Evolutionary conservation across 2,888 invertebrate species (phyloP).

Genomic region (Drosophila neotestacea): DNA sequence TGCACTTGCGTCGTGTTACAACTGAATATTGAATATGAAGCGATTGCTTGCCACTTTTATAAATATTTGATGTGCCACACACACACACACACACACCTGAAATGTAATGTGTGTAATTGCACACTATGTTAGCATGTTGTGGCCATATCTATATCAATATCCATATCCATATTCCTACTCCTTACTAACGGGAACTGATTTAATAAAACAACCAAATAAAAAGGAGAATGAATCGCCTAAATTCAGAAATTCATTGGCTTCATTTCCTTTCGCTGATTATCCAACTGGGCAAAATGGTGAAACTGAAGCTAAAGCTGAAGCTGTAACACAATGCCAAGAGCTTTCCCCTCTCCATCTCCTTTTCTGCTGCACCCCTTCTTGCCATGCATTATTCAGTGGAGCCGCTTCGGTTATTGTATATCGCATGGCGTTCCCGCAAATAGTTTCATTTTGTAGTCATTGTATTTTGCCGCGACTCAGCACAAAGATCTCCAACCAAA

Average conservation of each 20-base stretch:
- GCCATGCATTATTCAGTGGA: conserved; percentile 72
- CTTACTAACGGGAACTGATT: conserved; percentile 40
- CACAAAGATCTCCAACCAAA: conserved; percentile 49
- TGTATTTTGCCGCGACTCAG: conserved; percentile 70
- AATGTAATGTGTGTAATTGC: conserved; percentile 53
- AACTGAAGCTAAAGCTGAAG: conserved; percentile 12
- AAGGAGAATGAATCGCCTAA: conserved; percentile 57
- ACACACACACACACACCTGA: conserved; percentile 7
- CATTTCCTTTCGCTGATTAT: conserved; percentile 49
- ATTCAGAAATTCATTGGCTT: conserved; percentile 75
- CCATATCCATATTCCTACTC: conserved; percentile 18
- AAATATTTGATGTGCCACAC: conserved; percentile 75
- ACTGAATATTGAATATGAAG: conserved; percentile 79
- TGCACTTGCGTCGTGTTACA: conserved; percentile 72
- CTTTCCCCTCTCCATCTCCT: neutral
- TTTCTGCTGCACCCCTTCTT: neutral
- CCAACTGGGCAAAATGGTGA: conserved; percentile 25
- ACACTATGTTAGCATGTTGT: conserved; percentile 40
- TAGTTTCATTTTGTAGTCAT: conserved; percentile 77
- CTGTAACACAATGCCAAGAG: neutral
- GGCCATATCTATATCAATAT: conserved; percentile 19
- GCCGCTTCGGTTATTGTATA: conserved; percentile 73
- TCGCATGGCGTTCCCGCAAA: conserved; percentile 66
- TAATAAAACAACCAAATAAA: conserved; percentile 52
- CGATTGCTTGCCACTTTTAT: conserved; percentile 69